phyloP scores from a whole-genome alignment of 1,140 invertebrate genomes.

The Pogonomyrmex californicus region DNA sequence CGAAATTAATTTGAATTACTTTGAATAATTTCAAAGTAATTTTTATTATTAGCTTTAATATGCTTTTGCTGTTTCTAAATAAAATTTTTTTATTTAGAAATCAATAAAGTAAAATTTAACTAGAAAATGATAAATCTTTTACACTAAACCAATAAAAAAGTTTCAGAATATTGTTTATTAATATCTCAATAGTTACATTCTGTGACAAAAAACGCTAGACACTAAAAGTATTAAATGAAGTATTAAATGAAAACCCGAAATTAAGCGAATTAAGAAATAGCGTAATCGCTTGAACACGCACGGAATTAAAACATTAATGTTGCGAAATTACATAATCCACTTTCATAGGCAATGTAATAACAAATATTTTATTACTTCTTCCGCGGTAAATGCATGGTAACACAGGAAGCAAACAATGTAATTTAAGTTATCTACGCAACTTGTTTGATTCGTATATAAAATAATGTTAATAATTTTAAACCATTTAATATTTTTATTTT shows the following conservation, averaged over 20 bases:
- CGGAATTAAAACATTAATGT: conserved; percentile 23
- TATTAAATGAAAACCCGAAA: not conserved
- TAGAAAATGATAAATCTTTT: not conserved
- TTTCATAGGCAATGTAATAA: not conserved
- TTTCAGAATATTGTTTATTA: not conserved
- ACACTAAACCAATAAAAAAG: not conserved
- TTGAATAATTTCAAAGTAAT: too few species aligned
- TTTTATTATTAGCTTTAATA: not conserved
- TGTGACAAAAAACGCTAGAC: not conserved
- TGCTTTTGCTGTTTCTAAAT: not conserved
- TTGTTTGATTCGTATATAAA: conserved; percentile 1
- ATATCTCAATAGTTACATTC: not conserved
- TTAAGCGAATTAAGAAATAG: conserved; percentile 16
- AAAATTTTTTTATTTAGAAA: not conserved
- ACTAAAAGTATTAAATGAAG: conserved; percentile 4
- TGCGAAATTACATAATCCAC: conserved; percentile 5
- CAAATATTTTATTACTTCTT: conserved; percentile 23
- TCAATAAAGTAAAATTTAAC: not conserved
- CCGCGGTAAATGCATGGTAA: not conserved
- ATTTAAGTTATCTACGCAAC: not conserved
- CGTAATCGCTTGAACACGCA: not conserved
- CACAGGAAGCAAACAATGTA: not conserved
- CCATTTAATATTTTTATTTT: not conserved
- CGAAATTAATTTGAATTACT: too few species aligned
- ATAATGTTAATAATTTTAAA: not conserved